phyloP scores from a whole-genome alignment of 2,888 invertebrate species.

The Acleris sparsana region DNA sequence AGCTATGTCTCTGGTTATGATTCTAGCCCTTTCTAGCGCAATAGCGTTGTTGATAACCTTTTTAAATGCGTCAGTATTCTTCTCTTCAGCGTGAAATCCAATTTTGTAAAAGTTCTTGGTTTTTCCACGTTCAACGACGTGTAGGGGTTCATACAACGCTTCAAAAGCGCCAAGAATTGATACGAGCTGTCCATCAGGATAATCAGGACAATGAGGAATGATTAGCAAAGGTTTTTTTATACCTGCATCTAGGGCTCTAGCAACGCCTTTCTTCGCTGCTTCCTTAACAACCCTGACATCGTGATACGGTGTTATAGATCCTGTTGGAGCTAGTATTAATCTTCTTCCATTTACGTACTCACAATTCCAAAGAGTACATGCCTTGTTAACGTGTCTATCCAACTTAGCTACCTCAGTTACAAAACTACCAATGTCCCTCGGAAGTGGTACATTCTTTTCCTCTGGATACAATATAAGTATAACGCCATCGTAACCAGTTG shows the following conservation, averaged over 20 bases:
- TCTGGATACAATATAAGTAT: conserved; percentile 83
- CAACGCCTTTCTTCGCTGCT: conserved; percentile 90
- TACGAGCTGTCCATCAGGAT: conserved; percentile 90
- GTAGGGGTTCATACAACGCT: conserved; percentile 92
- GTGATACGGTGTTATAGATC: conserved; percentile 86
- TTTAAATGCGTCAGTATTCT: conserved; percentile 77
- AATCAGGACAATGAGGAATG: conserved; percentile 86
- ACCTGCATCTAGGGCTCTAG: conserved; percentile 93
- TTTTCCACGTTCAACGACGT: conserved; percentile 87
- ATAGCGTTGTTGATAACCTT: conserved; percentile 84
- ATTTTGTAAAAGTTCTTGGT: conserved; percentile 84
- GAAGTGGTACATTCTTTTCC: conserved; percentile 70
- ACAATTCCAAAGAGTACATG: conserved; percentile 85
- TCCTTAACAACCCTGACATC: conserved; percentile 78
- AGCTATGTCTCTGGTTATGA: conserved; percentile 77
- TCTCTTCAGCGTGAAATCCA: conserved; percentile 85
- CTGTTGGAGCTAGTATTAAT: conserved; percentile 89
- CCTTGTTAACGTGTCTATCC: conserved; percentile 69
- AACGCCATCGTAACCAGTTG: conserved; percentile 85
- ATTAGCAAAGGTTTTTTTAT: conserved; percentile 90
- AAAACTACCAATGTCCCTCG: conserved; percentile 67
- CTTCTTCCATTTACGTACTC: conserved; percentile 85
- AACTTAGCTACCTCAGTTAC: conserved; percentile 58
- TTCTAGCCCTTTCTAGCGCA: conserved; percentile 87
- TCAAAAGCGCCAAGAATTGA: conserved; percentile 93